Evolutionary conservation across 2,113 vertebrate species (phyloP).

Genomic region (Xyrauchen texanus): DNA sequence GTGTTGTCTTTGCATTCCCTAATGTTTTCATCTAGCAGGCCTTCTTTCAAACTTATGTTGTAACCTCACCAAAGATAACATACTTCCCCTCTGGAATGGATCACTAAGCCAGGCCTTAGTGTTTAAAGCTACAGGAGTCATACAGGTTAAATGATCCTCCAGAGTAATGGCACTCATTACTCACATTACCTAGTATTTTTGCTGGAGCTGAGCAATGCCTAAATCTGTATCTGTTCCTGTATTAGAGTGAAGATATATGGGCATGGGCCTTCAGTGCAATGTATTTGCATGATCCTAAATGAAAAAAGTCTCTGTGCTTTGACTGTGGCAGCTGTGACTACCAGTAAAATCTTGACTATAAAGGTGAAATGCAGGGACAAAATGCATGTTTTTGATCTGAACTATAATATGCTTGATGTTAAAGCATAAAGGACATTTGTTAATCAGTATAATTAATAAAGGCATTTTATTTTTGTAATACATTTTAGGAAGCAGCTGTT

Average conservation of each 20-base stretch:
- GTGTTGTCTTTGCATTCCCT: constrained; percentile 17
- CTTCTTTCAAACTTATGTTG: constrained; percentile 24
- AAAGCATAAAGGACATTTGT: constrained; percentile 52
- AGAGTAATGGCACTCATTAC: not conserved
- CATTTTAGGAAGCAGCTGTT: constrained; percentile 51
- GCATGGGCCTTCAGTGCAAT: constrained; percentile 21
- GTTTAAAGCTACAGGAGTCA: constrained; percentile 2
- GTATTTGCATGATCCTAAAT: constrained; percentile 45
- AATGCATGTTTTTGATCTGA: constrained; percentile 44
- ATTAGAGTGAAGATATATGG: constrained; percentile 23
- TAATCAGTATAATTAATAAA: constrained; percentile 52
- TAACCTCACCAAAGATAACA: constrained; percentile 51
- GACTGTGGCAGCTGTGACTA: constrained; percentile 52
- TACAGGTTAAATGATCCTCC: not conserved
- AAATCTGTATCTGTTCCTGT: constrained; percentile 40
- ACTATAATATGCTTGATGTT: constrained; percentile 55
- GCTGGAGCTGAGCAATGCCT: constrained; percentile 22
- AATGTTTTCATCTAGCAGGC: constrained; percentile 29
- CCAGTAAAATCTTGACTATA: constrained; percentile 37
- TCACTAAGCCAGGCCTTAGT: constrained; percentile 13
- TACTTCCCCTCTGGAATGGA: constrained; percentile 31
- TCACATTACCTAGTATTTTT: constrained; percentile 34
- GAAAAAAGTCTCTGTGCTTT: constrained; percentile 34
- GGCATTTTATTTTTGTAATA: constrained; percentile 62
- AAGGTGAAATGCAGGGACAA: constrained; percentile 43